Evolutionary conservation across 2,888 invertebrate genomes (phyloP).

Genomic region (Dascillus cervinus): DNA sequence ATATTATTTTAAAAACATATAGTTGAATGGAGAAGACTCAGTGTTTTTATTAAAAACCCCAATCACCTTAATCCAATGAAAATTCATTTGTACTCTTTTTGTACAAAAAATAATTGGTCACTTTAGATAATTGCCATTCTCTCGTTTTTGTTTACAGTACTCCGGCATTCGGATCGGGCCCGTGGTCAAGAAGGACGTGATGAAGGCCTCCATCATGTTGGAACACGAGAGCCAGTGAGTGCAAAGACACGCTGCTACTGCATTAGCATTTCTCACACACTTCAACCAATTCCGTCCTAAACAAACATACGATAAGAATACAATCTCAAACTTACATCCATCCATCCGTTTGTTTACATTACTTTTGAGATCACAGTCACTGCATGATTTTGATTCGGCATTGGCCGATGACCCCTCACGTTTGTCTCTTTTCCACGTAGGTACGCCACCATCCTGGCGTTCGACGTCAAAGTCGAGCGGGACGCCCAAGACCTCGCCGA

Average conservation of each 20-base stretch:
- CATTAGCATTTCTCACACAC: conserved; percentile 25
- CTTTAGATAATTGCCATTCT: not conserved
- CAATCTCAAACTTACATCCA: conserved; percentile 16
- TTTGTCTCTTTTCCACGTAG: conserved; percentile 38
- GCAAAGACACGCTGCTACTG: conserved; percentile 18
- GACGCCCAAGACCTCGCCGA: conserved; percentile 99
- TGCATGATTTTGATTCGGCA: conserved; percentile 15
- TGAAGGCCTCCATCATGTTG: conserved; percentile 99
- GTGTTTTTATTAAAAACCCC: too few relatives aligned
- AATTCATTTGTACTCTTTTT: too few relatives aligned
- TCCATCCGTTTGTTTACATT: conserved; percentile 19
- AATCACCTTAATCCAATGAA: too few relatives aligned
- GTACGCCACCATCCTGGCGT: conserved; percentile 96
- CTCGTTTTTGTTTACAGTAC: conserved; percentile 62
- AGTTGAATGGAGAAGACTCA: too few relatives aligned
- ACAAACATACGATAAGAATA: conserved; percentile 25
- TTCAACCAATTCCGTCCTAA: conserved; percentile 23
- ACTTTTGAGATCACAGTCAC: conserved; percentile 12
- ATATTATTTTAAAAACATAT: too few relatives aligned
- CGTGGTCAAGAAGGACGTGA: conserved; percentile 97
- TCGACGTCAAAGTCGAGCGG: conserved; percentile 96
- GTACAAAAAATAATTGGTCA: too few relatives aligned
- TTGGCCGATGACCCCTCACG: conserved; percentile 9
- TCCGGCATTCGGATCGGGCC: conserved; percentile 98
- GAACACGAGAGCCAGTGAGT: conserved; percentile 93